Conservation (phyloP, 1,140 invertebrate genomes). For the Heliconius melpomene region DNA sequence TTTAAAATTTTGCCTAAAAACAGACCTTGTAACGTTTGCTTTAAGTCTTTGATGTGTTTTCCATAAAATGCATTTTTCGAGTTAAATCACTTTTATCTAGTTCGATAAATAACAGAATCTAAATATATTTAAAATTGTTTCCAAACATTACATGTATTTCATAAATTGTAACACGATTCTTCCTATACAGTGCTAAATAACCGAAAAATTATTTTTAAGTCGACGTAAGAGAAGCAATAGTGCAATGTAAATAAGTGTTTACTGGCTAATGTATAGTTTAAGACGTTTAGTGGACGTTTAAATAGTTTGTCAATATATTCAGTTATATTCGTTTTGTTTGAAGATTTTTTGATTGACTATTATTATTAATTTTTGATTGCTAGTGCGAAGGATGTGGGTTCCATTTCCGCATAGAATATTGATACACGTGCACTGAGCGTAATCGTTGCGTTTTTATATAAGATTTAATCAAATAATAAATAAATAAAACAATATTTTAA, state of each 20-base stretch:
- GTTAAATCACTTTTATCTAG: neutral
- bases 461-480: too few species aligned
- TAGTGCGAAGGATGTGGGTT: too few species aligned
- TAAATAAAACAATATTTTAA: neutral
- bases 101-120: neutral
- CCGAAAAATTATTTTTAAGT: conserved; percentile 37
- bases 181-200: conserved; percentile 64
- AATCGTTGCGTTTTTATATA: too few species aligned
- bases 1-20: neutral
- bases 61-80: neutral
- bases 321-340: neutral
- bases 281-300: neutral
- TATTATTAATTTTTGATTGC: too few species aligned
- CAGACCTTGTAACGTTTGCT: neutral
- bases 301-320: neutral
- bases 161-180: conserved; percentile 41
- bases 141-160: conserved; percentile 7
- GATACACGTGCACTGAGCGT: too few species aligned
- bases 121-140: neutral
- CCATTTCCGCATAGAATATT: too few species aligned
- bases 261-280: conserved; percentile 48
- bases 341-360: too few species aligned
- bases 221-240: conserved; percentile 47
- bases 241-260: conserved; percentile 64
- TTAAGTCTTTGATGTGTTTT: neutral